These are phyloP conservation scores for Mormyrops boulengeri DNA, from an alignment of 2,797 vertebrate species.

Conservation along the genomic window DNA sequence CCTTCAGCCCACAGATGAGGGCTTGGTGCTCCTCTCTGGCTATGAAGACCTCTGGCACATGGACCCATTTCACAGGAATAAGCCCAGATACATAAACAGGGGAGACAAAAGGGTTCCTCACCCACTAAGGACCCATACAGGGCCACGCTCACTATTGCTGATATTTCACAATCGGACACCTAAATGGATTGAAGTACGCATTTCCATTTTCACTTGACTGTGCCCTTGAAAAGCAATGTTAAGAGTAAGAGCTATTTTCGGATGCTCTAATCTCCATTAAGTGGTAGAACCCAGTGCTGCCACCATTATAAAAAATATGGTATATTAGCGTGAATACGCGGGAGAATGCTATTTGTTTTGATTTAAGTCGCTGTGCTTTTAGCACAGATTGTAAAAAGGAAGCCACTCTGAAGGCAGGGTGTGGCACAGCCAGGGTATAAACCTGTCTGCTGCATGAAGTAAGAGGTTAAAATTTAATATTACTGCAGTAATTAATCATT, in stretches of 20 bases:
- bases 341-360: background rate
- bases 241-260: background rate
- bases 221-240: background rate
- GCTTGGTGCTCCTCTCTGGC: background rate
- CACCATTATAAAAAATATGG: background rate
- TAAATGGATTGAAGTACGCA: background rate
- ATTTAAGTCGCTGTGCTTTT: background rate
- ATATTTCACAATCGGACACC: background rate
- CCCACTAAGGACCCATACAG: background rate
- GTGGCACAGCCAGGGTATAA: background rate
- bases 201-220: background rate
- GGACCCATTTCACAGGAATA: constrained; percentile 10
- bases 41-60: background rate
- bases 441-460: background rate
- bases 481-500: background rate
- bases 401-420: background rate
- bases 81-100: constrained; percentile 17
- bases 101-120: background rate
- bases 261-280: background rate
- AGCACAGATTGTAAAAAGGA: background rate
- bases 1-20: constrained; percentile 20
- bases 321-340: background rate
- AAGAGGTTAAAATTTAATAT: background rate
- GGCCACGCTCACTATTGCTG: background rate
- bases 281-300: background rate